Base-by-base conservation (phyloP, 1,140 invertebrate species). In the Cotesia chilonis region DNA sequence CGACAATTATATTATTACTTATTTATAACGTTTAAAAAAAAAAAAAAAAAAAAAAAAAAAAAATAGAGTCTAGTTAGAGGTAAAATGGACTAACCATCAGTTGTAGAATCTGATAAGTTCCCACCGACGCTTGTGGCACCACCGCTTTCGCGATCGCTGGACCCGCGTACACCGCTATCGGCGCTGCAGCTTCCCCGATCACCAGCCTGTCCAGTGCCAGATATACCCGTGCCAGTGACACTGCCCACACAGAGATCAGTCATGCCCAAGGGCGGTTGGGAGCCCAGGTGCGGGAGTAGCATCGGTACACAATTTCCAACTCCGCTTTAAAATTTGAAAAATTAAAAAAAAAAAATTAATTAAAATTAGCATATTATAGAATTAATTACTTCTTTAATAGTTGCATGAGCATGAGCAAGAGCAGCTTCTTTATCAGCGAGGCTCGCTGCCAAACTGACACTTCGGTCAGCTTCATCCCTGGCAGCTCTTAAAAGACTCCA, bases 401-500 rank as follows among this genome's bases (percentile, higher is more conserved):
- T 94, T 77, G 94, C 92, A 80, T 95, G 92, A 20, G 94, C 90
- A 77, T 96, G 92, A 74, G 94, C 91, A 47, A 97, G 89, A 80
- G 95, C 94, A 70, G 94, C 89, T 80, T 97, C 95, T 77, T 94
- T 91, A 38, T 93, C 90, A 75, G 94, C 95, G 4, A 97, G 90
- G 79, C 95, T 94, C 28, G 95, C 92, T 10, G 94, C 94, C 7
- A 97, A 88, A 68, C 93, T 91, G 66, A 97, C 89, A 14, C 94
- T 94, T 72, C 95, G 87, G 85, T 98, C 95, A 0, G 95, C 93
- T 76, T 97, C 95, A 81, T 97, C 95, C 47, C 94, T 88, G 0
- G 95, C 95, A 79, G 95, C 94, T 77, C 94, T 91, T 73, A 97
- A 83, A 64, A 97, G 88, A 75, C 93, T 94, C 90, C 95, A 96